phyloP scores from a whole-genome alignment of 2,797 vertebrate genomes.

The Euphonia xanthogaster region DNA sequence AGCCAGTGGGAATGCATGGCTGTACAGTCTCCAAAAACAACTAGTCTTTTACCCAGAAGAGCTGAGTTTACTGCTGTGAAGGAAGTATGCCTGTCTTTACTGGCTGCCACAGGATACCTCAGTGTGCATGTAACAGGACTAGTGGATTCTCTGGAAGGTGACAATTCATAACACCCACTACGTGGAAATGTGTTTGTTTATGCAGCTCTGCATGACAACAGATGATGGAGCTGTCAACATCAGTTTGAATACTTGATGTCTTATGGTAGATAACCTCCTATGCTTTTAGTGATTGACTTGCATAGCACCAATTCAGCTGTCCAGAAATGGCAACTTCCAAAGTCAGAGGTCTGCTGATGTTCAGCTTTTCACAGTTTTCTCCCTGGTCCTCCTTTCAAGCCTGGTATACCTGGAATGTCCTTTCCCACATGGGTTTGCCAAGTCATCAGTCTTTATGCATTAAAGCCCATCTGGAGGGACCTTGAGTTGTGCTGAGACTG shows the following conservation, averaged over 20 bases:
- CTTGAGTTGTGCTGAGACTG: not conserved
- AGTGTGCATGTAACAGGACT: not conserved
- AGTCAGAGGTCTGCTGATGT: not conserved
- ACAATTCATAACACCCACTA: not conserved
- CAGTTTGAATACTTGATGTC: not conserved
- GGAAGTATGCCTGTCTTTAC: not conserved
- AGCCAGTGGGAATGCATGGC: not conserved
- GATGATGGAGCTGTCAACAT: not conserved
- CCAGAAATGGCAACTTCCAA: not conserved
- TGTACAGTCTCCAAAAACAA: not conserved
- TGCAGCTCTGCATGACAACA: not conserved
- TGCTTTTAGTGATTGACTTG: not conserved
- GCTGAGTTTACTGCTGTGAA: not conserved
- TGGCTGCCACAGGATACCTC: not conserved
- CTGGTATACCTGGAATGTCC: not conserved
- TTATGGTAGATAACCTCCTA: not conserved
- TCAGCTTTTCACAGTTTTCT: not conserved
- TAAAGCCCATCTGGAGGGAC: not conserved
- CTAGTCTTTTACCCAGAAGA: not conserved
- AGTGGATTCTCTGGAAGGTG: not conserved
- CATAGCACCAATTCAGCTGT: not conserved
- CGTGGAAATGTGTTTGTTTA: not conserved
- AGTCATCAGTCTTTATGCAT: not conserved
- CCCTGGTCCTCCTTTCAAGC: not conserved
- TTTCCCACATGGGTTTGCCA: not conserved